Conservation (phyloP, 2,888 invertebrate genomes). For the Kuschelorhynchus macadamiae region DNA sequence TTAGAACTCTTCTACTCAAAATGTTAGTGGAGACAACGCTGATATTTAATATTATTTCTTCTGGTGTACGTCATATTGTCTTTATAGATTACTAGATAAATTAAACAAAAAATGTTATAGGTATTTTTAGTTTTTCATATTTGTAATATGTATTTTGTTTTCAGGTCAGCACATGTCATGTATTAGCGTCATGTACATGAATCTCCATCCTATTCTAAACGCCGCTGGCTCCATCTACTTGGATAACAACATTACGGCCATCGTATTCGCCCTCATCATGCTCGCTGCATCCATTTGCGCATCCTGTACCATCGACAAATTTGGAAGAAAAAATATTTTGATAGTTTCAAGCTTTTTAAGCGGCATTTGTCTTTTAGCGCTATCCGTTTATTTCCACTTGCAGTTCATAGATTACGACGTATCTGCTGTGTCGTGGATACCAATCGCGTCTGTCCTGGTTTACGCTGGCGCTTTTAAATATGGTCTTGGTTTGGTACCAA, state of each 20-base stretch:
- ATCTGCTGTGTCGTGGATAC: constrained; percentile 55
- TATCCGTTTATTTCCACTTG: constrained; percentile 64
- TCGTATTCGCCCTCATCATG: constrained; percentile 64
- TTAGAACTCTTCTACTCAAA: too few relatives aligned
- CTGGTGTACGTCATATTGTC: too few relatives aligned
- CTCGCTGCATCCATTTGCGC: constrained; percentile 60
- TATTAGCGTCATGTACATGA: constrained; percentile 66
- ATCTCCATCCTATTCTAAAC: constrained; percentile 63
- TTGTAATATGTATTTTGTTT: too few relatives aligned
- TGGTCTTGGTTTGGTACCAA: constrained; percentile 65
- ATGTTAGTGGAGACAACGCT: too few relatives aligned
- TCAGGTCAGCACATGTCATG: constrained; percentile 63
- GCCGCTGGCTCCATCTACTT: constrained; percentile 62
- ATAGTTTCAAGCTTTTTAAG: constrained; percentile 62
- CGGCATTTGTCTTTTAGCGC: constrained; percentile 59
- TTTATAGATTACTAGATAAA: too few relatives aligned
- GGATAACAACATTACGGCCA: constrained; percentile 60
- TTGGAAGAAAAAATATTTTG: constrained; percentile 63
- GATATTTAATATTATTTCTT: too few relatives aligned
- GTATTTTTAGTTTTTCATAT: too few relatives aligned
- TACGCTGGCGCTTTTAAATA: constrained; percentile 64
- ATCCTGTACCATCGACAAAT: constrained; percentile 62
- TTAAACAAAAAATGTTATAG: too few relatives aligned
- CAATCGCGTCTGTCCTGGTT: constrained; percentile 61
- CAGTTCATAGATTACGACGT: constrained; percentile 59